A percentile compares a stretch with the other conserved stretches of the same genome.
Conservation (phyloP, 2,113 vertebrate species). For the Scopus umbretta region DNA sequence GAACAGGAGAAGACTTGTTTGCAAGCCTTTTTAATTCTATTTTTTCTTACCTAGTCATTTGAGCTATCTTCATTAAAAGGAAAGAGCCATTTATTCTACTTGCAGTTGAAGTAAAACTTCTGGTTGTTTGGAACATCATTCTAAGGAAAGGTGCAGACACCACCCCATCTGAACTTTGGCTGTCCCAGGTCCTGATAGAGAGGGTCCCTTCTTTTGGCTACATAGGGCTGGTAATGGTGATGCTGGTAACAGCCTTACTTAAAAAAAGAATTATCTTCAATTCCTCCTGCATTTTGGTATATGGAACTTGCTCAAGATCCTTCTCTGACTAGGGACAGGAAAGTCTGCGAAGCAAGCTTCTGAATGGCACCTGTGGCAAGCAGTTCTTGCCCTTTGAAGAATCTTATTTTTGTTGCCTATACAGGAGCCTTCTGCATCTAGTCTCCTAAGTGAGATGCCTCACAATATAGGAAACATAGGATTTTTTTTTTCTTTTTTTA, state of each 20-base stretch:
- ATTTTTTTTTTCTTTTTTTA: background rate
- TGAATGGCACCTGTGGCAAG: background rate
- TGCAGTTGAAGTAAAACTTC: background rate
- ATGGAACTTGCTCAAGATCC: background rate
- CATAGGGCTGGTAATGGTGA: background rate
- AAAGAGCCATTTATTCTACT: background rate
- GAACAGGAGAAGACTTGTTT: background rate
- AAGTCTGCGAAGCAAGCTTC: background rate
- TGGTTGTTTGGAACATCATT: background rate
- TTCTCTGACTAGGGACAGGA: background rate
- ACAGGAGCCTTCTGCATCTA: background rate
- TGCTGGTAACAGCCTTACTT: background rate
- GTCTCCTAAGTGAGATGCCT: background rate
- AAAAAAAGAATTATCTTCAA: background rate
- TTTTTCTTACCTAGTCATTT: background rate
- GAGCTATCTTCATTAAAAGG: background rate
- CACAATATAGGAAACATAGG: background rate
- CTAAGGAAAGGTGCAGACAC: background rate
- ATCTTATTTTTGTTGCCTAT: background rate
- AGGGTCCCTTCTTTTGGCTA: background rate
- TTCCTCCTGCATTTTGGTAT: background rate
- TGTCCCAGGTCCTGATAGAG: background rate
- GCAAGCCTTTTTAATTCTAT: background rate
- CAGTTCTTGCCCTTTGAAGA: background rate
- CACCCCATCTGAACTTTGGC: background rate